Evolutionary conservation across 2,888 invertebrate species (phyloP).

Genomic region (Mesochorus sp.): DNA sequence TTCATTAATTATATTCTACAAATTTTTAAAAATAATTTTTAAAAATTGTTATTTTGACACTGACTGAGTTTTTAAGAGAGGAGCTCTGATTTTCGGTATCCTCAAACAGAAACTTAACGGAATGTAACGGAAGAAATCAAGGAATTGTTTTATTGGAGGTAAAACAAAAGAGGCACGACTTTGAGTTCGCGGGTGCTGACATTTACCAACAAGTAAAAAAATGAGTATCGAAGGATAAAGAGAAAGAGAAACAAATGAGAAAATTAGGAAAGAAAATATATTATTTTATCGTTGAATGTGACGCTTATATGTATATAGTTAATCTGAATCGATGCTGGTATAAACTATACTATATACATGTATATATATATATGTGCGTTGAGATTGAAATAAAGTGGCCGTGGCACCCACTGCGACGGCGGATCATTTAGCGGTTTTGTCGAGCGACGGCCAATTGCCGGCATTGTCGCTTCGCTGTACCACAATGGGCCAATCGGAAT

Average conservation of each 20-base stretch:
- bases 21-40: too few relatives aligned
- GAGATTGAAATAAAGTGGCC: constrained; percentile 82
- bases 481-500: constrained; percentile 83
- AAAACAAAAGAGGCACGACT: too few relatives aligned
- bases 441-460: constrained; percentile 82
- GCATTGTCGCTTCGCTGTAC: constrained; percentile 82
- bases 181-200: too few relatives aligned
- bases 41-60: too few relatives aligned
- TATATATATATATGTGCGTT: constrained; percentile 52
- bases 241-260: not conserved
- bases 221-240: not conserved
- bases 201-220: too few relatives aligned
- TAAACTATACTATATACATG: not conserved
- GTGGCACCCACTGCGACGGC: constrained; percentile 79
- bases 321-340: not conserved
- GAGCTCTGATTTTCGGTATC: too few relatives aligned
- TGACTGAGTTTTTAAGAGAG: too few relatives aligned
- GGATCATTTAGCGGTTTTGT: constrained; percentile 83
- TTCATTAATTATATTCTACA: too few relatives aligned
- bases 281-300: constrained; percentile 1
- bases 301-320: constrained; percentile 16
- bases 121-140: too few relatives aligned
- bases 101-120: too few relatives aligned
- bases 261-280: not conserved
- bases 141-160: too few relatives aligned